Evolutionary conservation across 2,888 invertebrate genomes (phyloP), one percentile per base, ranked within the genome.

Genomic region (Rutpela maculata): DNA sequence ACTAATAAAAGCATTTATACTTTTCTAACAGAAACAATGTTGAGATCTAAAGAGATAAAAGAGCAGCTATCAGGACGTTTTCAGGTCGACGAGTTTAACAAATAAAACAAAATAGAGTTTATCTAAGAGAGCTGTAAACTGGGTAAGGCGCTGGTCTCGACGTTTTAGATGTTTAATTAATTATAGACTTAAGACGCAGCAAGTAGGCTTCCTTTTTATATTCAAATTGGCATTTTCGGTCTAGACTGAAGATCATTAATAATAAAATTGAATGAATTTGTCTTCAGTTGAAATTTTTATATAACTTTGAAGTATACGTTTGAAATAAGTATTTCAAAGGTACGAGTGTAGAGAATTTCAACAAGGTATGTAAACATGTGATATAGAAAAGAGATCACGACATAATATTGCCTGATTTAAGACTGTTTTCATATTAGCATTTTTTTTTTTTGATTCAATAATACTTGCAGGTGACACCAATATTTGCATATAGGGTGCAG

Each of bases 1-100:
- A n/a, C n/a, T 50, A 50, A 50, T 50, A 50, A 15, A 50, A 50
- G 50, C 50, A 50, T 43, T 43, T 43, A 43, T 43, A 43, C 50
- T 50, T 50, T 50, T 50, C n/a, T 6, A 50, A 50, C 50, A 50
- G 50, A 50, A 50, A 50, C 50, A 50, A n/a, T 50, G 50, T 50
- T 50, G 50, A 15, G n/a, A 50, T 50, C n/a, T 50, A 50, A 15
- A 7, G n/a, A 50, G 50, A 50, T 50, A 50, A 50, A 50, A 50
- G 50, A 50, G n/a, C 50, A 50, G 50, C n/a, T 17, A 50, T 50
- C 50, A 50, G 50, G n/a, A 50, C n/a, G 50, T 50, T 50, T 60
- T 60, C 60, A 60, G 31, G 22, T 22, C 19, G 60, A 31, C 15
- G 60, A 60, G 12, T 60, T 26, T 60, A 60, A 60, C 26, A 60